These are phyloP conservation scores for Chloromyia formosa DNA, from an alignment of 2,888 invertebrate species.

Conservation along the genomic window DNA sequence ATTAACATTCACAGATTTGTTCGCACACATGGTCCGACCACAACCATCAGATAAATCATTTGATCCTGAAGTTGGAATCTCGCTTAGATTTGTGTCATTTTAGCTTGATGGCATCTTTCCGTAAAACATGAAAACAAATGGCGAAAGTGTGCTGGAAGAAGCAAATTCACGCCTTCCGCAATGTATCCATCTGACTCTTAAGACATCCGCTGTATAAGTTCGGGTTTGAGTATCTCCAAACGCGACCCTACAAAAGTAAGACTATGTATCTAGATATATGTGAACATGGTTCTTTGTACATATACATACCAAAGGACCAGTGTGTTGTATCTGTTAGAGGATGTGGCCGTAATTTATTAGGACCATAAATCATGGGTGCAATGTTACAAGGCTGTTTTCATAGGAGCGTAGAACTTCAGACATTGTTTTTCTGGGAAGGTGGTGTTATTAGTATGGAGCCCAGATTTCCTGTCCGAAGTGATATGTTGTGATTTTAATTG, in stretches of 20 bases:
- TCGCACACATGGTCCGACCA: conserved; percentile 19
- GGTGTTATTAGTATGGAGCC: conserved; percentile 25
- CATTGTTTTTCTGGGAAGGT: conserved; percentile 21
- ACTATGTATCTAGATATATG: background rate
- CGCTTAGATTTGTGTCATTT: conserved; percentile 37
- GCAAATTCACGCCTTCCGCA: conserved; percentile 38
- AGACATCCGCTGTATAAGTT: background rate
- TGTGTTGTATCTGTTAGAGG: conserved; percentile 18
- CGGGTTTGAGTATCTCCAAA: background rate
- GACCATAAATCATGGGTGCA: conserved; percentile 38
- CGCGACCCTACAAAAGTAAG: background rate
- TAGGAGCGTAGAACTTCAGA: background rate
- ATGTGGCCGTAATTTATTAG: conserved; percentile 41
- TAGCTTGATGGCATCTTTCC: conserved; percentile 27
- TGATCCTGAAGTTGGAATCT: conserved; percentile 24
- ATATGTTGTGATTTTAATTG: conserved; percentile 31
- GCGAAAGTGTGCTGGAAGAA: conserved; percentile 11
- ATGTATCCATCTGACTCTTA: background rate
- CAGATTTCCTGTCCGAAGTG: conserved; percentile 21
- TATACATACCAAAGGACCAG: background rate
- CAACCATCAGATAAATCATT: conserved; percentile 39
- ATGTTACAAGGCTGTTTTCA: conserved; percentile 35
- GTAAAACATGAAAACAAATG: conserved; percentile 33
- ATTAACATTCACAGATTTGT: conserved; percentile 39
- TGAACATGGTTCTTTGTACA: background rate